Evolutionary conservation across 2,888 invertebrate species (phyloP).

Genomic region (Pyrocoelia pectoralis): DNA sequence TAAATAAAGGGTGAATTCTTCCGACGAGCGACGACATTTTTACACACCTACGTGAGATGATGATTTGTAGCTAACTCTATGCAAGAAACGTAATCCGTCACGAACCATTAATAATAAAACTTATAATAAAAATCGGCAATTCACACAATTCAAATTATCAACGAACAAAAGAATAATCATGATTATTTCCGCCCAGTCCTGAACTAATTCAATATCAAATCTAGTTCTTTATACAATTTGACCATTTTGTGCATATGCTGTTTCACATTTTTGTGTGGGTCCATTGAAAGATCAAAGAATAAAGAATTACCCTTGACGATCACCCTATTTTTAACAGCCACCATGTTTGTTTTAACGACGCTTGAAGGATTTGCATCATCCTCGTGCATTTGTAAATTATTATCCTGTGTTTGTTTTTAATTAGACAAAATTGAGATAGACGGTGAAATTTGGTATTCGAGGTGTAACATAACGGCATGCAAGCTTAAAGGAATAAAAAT

Average conservation of each 20-base stretch:
- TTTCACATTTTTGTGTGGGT: constrained; percentile 39
- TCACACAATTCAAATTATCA: constrained; percentile 19
- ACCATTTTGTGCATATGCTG: constrained; percentile 40
- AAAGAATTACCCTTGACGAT: constrained; percentile 31
- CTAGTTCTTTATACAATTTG: constrained; percentile 33
- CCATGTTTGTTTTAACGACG: constrained; percentile 26
- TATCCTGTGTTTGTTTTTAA: neutral
- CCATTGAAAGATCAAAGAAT: constrained; percentile 38
- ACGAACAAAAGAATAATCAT: constrained; percentile 35
- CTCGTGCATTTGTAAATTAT: too few relatives aligned
- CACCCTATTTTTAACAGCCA: constrained; percentile 29
- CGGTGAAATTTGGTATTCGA: constrained; percentile 2
- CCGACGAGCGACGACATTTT: too few relatives aligned
- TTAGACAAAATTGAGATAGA: too few relatives aligned
- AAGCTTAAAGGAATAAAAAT: constrained; percentile 25
- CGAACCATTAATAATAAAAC: too few relatives aligned
- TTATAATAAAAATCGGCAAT: constrained; percentile 10
- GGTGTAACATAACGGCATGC: constrained; percentile 12
- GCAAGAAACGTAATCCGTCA: too few relatives aligned
- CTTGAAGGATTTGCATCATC: constrained; percentile 14
- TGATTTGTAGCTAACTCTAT: too few relatives aligned
- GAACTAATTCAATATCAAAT: constrained; percentile 23
- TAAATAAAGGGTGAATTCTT: constrained; percentile 50
- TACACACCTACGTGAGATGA: too few relatives aligned
- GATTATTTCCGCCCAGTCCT: constrained; percentile 31